Evolutionary conservation across 2,888 invertebrate species (phyloP).

Genomic region (Bunonema sp.): DNA sequence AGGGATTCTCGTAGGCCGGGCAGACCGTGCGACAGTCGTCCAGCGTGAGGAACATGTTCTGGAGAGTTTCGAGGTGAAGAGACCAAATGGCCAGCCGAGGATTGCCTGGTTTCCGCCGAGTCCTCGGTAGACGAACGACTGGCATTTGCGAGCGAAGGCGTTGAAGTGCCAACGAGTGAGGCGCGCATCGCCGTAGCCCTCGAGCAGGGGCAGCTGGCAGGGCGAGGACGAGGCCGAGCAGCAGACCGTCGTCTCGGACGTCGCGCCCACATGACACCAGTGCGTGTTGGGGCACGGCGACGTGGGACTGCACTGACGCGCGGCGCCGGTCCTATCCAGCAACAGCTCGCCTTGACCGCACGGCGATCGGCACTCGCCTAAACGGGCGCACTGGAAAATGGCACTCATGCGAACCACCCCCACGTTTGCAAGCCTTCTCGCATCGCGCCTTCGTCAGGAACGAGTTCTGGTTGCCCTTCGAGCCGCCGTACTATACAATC

Average conservation of each 20-base stretch:
- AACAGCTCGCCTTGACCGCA: not conserved
- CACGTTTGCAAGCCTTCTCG: conserved; percentile 25
- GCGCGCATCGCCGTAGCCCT: conserved; percentile 23
- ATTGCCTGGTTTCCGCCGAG: conserved; percentile 36
- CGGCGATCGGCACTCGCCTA: conserved; percentile 15
- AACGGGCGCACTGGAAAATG: conserved; percentile 1
- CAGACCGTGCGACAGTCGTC: conserved; percentile 33
- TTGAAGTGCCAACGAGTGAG: conserved; percentile 20
- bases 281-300: conserved; percentile 31
- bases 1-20: conserved; percentile 36
- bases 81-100: not conserved
- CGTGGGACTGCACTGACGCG: conserved; percentile 14
- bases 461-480: conserved; percentile 41
- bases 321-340: conserved; percentile 7
- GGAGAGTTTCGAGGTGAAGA: not conserved
- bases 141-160: conserved; percentile 18
- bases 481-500: conserved; percentile 18
- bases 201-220: conserved; percentile 19
- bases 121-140: conserved; percentile 37
- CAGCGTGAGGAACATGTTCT: conserved; percentile 38
- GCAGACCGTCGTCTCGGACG: conserved; percentile 36
- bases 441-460: conserved; percentile 36
- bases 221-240: conserved; percentile 36
- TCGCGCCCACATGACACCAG: conserved; percentile 41
- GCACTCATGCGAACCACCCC: not conserved